phyloP scores from a whole-genome alignment of 2,888 invertebrate species.

The Cataglyphis altisquamis region DNA sequence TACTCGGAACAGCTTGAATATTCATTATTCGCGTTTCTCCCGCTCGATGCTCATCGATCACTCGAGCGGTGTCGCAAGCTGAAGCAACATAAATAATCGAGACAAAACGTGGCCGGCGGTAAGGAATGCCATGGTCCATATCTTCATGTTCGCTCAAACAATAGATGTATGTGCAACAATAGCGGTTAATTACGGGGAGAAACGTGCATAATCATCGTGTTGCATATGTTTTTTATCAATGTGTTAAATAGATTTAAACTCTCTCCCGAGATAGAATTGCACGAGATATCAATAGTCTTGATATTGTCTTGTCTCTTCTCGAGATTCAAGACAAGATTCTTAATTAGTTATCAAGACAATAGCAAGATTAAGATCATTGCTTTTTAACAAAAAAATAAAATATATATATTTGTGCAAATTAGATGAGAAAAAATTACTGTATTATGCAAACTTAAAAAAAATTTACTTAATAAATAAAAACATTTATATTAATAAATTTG shows the following conservation, averaged over 20 bases:
- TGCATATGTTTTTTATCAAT: background rate
- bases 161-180: conserved; percentile 35
- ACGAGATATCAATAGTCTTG: no score
- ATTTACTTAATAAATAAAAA: no score
- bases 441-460: no score
- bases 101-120: conserved; percentile 39
- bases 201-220: conserved; percentile 7
- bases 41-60: conserved; percentile 65
- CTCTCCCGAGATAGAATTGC: background rate
- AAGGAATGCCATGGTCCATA: conserved; percentile 21
- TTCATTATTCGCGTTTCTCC: conserved; percentile 68
- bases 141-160: conserved; percentile 19
- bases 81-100: conserved; percentile 43
- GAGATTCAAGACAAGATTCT: no score
- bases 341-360: no score
- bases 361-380: no score
- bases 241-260: conserved; percentile 3
- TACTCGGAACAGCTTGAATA: conserved; percentile 63
- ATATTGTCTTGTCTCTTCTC: no score
- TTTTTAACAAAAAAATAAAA: no score
- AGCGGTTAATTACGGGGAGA: conserved; percentile 40
- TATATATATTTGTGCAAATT: no score
- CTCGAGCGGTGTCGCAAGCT: conserved; percentile 36
- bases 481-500: no score
- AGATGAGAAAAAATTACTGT: no score